Base-by-base conservation (phyloP, 2,888 invertebrate species). In the Aelia acuminata region DNA sequence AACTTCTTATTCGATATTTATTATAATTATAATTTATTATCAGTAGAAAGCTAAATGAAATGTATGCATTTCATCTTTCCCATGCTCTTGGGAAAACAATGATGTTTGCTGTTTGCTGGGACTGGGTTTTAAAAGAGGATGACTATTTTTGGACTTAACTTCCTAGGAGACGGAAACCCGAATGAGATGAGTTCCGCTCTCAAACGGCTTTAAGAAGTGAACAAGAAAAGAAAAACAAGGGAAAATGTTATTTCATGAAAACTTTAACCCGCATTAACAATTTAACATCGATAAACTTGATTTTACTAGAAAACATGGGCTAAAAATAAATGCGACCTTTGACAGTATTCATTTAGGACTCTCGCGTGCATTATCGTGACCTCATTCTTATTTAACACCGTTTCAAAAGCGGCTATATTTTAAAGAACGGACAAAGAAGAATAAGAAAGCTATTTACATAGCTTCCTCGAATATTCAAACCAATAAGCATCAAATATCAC, bases 311-410 rank as follows among this genome's bases (percentile, higher is more conserved):
- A 35, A 70, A 35, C 18, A 8, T 1, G 1, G 20, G 26, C 31
- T 70, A 70, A 70, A 70, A 70, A 70, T 70, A 70, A 70, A 31
- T 70, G 18, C 63, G 63, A 31, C 63, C 63, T 70, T 70, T 70
- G 63, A 70, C 31, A 31, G 35, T 35, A 20, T 70, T 70, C 63
- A 70, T 63, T 31, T 63, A 31, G 5, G 18, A 15, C 13, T 18
- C 31, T 31, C 31, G 31, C 35, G 31, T 35, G 63, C 63, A 35
- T 18, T 57, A 57, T 57, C 57, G 13, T 57, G 35, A 35, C 63
- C 18, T 35, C 15, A 35, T 70, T 70, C 31, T 18, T 35, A 70
- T 7, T 35, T 20, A 70, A 70, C 35, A 10, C 35, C 8, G 20
- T 35, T 20, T 70, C 18, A 35, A 70, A 35, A 70, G 31, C 5